These are phyloP conservation scores for Himalopsyche tibetana DNA, from an alignment of 2,888 invertebrate genomes.

Conservation along the genomic window DNA sequence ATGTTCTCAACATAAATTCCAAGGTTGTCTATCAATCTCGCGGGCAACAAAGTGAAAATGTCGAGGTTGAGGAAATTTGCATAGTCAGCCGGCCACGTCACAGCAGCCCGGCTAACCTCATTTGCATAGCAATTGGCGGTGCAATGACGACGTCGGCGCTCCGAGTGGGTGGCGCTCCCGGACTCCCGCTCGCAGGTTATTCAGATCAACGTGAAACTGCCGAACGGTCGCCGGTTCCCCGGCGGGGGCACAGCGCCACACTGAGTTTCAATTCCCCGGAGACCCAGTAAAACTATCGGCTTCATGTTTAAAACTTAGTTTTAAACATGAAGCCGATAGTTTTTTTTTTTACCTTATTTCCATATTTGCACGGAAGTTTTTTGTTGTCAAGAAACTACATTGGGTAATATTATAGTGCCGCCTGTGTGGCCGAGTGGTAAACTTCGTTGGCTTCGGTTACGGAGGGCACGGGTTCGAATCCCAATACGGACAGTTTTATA, in stretches of 20 bases:
- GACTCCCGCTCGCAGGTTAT: neutral
- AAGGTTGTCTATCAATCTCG: neutral
- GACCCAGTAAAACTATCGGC: neutral
- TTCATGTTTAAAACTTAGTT: slow-evolving; percentile 9
- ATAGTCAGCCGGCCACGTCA: slow-evolving; percentile 51
- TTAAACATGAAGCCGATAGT: neutral
- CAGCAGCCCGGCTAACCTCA: slow-evolving; percentile 45
- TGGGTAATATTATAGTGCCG: too few relatives aligned
- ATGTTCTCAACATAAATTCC: neutral
- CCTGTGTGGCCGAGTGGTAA: too few relatives aligned
- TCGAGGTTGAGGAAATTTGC: slow-evolving; percentile 41
- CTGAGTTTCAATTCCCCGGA: neutral
- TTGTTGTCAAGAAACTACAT: too few relatives aligned
- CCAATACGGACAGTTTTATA: too few relatives aligned
- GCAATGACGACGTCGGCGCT: slow-evolving; percentile 69
- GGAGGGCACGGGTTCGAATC: too few relatives aligned
- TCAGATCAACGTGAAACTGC: slow-evolving; percentile 66
- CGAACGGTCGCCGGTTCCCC: slow-evolving; percentile 68
- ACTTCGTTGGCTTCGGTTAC: too few relatives aligned
- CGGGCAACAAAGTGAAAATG: neutral
- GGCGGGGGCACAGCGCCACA: slow-evolving; percentile 66
- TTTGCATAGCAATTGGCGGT: slow-evolving; percentile 67
- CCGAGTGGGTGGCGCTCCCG: too few relatives aligned
- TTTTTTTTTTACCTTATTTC: slow-evolving; percentile 56
- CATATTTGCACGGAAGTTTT: slow-evolving; percentile 67